Conservation (phyloP, 2,888 invertebrate species). For the Norana najaformis region DNA sequence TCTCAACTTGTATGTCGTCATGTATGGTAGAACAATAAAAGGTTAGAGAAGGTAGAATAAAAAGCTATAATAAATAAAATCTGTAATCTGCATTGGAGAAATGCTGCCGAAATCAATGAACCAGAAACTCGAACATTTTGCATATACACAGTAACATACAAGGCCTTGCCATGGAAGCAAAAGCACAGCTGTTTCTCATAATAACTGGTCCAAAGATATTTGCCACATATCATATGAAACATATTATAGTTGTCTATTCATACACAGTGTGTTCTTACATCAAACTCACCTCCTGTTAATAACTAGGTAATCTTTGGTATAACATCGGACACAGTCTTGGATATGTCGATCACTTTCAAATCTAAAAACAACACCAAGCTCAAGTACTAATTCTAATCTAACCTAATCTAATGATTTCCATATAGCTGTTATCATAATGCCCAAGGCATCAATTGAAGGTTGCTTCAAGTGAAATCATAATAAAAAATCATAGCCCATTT, state of each 20-base stretch:
- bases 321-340: constrained; percentile 82
- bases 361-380: constrained; percentile 65
- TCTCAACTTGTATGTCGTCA: not conserved
- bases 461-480: too few species aligned
- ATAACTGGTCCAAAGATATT: not conserved
- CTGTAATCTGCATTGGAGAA: not conserved
- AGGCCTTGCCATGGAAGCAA: not conserved
- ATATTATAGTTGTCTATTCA: not conserved
- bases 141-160: not conserved
- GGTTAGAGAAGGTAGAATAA: not conserved
- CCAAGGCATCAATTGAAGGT: too few species aligned
- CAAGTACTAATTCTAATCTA: not conserved
- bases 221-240: not conserved
- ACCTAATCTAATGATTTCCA: too few species aligned
- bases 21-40: not conserved
- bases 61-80: not conserved
- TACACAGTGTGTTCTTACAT: not conserved
- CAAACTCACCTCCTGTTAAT: constrained; percentile 70
- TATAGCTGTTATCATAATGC: too few species aligned
- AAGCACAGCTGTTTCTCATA: not conserved
- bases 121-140: not conserved
- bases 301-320: constrained; percentile 84
- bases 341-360: constrained; percentile 80
- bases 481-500: too few species aligned
- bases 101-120: not conserved